These are phyloP conservation scores for Atherinosoma microstoma DNA, from an alignment of 2,797 vertebrate species.

Conservation along the genomic window DNA sequence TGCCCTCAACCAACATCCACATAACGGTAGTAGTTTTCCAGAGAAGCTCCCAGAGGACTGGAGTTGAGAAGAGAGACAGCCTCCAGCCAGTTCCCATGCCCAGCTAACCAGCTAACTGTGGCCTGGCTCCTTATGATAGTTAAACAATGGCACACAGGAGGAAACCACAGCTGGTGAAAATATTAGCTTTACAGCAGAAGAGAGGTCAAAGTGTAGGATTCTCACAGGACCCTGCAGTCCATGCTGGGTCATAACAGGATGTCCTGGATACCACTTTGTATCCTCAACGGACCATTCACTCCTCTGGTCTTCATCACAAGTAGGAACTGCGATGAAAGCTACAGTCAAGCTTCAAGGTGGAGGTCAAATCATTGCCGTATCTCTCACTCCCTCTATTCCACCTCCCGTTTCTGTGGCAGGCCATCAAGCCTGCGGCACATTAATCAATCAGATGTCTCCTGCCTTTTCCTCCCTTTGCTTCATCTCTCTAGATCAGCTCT, in stretches of 20 bases:
- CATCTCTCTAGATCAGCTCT: slow-evolving; percentile 39
- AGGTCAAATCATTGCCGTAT: slow-evolving; percentile 36
- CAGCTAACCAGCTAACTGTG: slow-evolving; percentile 45
- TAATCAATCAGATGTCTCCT: slow-evolving; percentile 58
- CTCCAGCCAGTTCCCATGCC: slow-evolving; percentile 66
- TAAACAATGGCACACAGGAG: slow-evolving; percentile 47
- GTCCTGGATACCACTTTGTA: slow-evolving; percentile 35
- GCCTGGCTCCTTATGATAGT: slow-evolving; percentile 32
- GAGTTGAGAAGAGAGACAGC: slow-evolving; percentile 40
- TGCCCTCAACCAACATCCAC: slow-evolving; percentile 12
- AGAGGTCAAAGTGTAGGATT: slow-evolving; percentile 50
- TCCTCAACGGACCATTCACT: slow-evolving; percentile 9
- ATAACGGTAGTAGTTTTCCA: slow-evolving; percentile 45
- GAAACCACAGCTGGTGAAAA: slow-evolving; percentile 57
- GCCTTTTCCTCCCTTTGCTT: slow-evolving; percentile 30
- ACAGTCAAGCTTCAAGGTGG: slow-evolving; percentile 22
- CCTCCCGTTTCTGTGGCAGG: not conserved
- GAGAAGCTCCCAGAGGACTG: slow-evolving; percentile 48
- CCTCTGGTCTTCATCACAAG: slow-evolving; percentile 17
- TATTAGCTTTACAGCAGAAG: slow-evolving; percentile 50
- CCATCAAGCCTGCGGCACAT: slow-evolving; percentile 46
- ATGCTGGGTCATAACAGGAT: slow-evolving; percentile 41
- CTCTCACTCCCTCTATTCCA: not conserved
- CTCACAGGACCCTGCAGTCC: slow-evolving; percentile 47
- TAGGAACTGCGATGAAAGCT: slow-evolving; percentile 25